These are phyloP conservation scores for Siphonodentalium dalli DNA, from an alignment of 2,888 invertebrate genomes.

Conservation along the genomic window DNA sequence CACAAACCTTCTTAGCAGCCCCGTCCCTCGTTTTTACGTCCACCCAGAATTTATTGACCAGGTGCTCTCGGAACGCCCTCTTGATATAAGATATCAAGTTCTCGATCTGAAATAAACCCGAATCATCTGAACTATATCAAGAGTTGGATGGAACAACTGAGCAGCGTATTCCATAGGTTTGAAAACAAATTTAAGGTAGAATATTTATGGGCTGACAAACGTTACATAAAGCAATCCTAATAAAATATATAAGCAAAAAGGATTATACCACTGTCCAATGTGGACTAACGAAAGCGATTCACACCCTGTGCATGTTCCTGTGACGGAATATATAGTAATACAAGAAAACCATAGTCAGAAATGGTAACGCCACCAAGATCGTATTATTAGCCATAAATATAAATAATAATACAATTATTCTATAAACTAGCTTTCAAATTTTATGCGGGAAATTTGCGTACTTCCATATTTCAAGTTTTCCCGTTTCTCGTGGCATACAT, in stretches of 20 bases:
- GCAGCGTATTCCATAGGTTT: not conserved
- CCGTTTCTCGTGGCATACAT: too few species aligned
- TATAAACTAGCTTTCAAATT: too few species aligned
- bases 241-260: conserved; percentile 2
- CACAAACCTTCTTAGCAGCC: conserved; percentile 41
- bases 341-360: too few species aligned
- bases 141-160: not conserved
- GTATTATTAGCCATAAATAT: too few species aligned
- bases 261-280: too few species aligned
- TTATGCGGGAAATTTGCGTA: too few species aligned
- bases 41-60: conserved; percentile 42
- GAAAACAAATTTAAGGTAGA: not conserved
- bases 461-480: too few species aligned
- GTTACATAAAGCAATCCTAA: not conserved
- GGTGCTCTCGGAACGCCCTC: conserved; percentile 39
- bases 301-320: too few species aligned
- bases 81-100: conserved; percentile 38
- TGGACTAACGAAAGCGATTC: too few species aligned
- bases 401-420: too few species aligned
- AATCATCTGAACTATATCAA: not conserved
- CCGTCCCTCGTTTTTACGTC: conserved; percentile 33
- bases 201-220: not conserved
- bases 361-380: too few species aligned
- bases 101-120: conserved; percentile 24
- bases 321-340: too few species aligned